phyloP scores from a whole-genome alignment of 2,888 invertebrate species.

The Thymelicus acteon region DNA sequence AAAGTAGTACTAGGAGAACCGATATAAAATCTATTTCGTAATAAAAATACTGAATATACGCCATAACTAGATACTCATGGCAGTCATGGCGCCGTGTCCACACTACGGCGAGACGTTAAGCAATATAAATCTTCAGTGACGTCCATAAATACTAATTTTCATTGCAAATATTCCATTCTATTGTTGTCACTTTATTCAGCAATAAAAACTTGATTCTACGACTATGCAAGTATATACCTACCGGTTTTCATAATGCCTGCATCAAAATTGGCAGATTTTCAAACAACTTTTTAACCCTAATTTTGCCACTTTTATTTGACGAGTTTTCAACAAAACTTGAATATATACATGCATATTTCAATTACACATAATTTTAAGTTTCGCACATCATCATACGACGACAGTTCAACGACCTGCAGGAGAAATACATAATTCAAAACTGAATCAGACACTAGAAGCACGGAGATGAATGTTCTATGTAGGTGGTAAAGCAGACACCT shows the following conservation, averaged over 20 bases:
- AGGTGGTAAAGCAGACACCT: neutral
- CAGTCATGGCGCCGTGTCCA: slow-evolving; percentile 3
- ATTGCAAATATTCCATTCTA: slow-evolving; percentile 10
- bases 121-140: slow-evolving; percentile 10
- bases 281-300: too few relatives aligned
- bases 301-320: too few relatives aligned
- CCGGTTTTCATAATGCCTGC: too few relatives aligned
- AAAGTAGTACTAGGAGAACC: too few relatives aligned
- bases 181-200: neutral
- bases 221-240: neutral
- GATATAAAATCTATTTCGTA: too few relatives aligned
- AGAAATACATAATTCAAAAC: neutral
- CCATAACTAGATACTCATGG: neutral
- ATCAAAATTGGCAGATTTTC: too few relatives aligned
- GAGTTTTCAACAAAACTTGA: too few relatives aligned
- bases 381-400: too few relatives aligned
- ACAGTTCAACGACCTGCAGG: neutral
- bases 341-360: too few relatives aligned
- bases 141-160: slow-evolving; percentile 11
- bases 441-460: neutral
- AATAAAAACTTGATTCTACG: neutral
- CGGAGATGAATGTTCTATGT: neutral
- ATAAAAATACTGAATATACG: neutral
- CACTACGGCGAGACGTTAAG: slow-evolving; percentile 11
- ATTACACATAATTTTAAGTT: too few relatives aligned